Base-by-base conservation (phyloP, 1,140 invertebrate species). In the Thaumatotibia leucotreta region DNA sequence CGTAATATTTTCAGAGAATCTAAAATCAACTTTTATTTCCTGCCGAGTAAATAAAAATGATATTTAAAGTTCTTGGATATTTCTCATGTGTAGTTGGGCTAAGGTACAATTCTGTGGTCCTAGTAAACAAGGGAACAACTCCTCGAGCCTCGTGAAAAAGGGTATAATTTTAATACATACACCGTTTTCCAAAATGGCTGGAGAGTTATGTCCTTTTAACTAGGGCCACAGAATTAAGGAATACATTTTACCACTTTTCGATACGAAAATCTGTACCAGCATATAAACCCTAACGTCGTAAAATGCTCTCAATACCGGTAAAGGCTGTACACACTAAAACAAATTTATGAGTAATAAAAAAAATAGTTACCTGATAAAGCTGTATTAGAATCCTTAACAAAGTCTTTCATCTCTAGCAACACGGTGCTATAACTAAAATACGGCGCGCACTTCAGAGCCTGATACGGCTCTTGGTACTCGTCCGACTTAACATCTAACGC, bases 341-440 rank as follows among this genome's bases (percentile, higher is more conserved):
- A n/a, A 39, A 14, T 39, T 39, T 14, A 39, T 39, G 8, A 14
- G 35, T 14, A 14, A 39, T 39, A 39, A 39, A 39, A 45, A 45
- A 45, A 17, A 20, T 2, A 64, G 67, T 81, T 67, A 92, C 91
- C 91, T 76, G 92, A 92, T 67, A 86, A 82, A 29, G 92, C 91
- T 4, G 83, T 76, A 72, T 93, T 94, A 70, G 92, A 93, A 75
- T 94, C 94, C 71, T 91, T 91, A 54, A 92, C 89, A 79, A 94
- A 93, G 80, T 95, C 94, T 79, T 95, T 93, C 94, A 95, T 95
- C 84, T 96, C 95, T 91, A 95, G 93, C 74, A 96, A 92, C 22
- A 96, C 94, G 8, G 95, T 95, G 78, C 95, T 95, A 85, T 96
- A 96, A 77, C 94, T 95, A 79, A 96, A 96, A 80, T 96, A 96